phyloP scores from a whole-genome alignment of 2,113 vertebrate genomes.

The Burhinus oedicnemus region DNA sequence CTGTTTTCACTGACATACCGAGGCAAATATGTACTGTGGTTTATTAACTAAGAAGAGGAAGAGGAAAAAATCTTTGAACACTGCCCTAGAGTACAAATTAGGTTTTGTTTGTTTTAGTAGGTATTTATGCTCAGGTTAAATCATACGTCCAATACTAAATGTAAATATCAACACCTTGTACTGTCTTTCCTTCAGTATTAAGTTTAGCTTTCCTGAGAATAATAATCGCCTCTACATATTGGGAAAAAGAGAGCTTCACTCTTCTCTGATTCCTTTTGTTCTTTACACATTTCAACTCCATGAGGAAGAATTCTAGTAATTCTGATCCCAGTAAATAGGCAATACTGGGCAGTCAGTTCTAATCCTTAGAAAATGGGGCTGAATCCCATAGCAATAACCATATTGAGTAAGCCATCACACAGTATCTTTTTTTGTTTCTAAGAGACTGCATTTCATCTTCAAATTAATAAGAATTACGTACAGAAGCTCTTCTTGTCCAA shows the following conservation, averaged over 20 bases:
- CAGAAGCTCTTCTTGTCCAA: conserved; percentile 58
- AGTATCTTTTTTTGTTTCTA: conserved; percentile 11
- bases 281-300: not conserved
- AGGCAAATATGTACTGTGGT: not conserved
- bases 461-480: conserved; percentile 63
- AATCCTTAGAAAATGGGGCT: not conserved
- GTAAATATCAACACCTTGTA: not conserved
- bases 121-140: not conserved
- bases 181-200: not conserved
- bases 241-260: not conserved
- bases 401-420: conserved; percentile 18
- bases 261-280: not conserved
- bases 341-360: conserved; percentile 1
- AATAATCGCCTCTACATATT: not conserved
- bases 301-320: not conserved
- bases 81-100: not conserved
- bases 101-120: not conserved
- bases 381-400: not conserved
- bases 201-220: not conserved
- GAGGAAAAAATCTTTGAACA: not conserved
- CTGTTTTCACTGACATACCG: not conserved
- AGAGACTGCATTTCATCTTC: conserved; percentile 34
- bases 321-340: not conserved
- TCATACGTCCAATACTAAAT: not conserved
- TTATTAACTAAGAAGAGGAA: not conserved